These are phyloP conservation scores for Cynocephalus volans DNA, from an alignment of 2,113 vertebrate genomes.

Conservation along the genomic window DNA sequence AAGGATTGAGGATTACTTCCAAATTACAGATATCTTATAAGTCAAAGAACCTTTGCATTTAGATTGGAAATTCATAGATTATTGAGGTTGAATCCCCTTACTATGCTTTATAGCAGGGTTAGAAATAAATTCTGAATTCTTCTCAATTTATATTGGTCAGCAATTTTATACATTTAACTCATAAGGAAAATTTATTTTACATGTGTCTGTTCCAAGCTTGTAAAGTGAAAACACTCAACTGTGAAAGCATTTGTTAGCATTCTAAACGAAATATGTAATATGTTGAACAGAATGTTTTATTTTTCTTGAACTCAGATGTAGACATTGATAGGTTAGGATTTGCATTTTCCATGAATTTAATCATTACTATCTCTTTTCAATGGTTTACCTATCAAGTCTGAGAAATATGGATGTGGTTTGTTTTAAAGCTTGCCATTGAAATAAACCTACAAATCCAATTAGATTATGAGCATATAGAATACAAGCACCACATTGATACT, in stretches of 20 bases:
- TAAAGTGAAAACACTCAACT: slow-evolving; percentile 35
- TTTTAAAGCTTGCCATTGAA: slow-evolving; percentile 8
- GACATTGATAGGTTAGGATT: neutral
- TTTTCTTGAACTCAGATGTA: neutral
- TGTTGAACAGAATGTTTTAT: neutral
- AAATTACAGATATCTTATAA: neutral
- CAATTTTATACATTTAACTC: neutral
- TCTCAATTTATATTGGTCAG: neutral
- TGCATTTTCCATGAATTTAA: neutral
- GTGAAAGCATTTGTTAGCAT: neutral
- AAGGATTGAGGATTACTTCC: neutral
- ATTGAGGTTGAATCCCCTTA: neutral
- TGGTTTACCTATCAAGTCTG: neutral
- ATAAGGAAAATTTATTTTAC: slow-evolving; percentile 25
- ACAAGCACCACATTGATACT: neutral
- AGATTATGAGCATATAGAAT: neutral
- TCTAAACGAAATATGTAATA: neutral
- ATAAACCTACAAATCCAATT: neutral
- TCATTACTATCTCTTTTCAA: neutral
- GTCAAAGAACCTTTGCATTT: neutral
- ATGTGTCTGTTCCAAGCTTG: neutral
- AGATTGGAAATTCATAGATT: neutral
- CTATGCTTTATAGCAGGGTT: neutral
- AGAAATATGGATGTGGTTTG: neutral
- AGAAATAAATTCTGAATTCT: neutral